These are phyloP conservation scores for Rhorus exstirpatorius DNA, from an alignment of 2,888 invertebrate species.

Conservation along the genomic window DNA sequence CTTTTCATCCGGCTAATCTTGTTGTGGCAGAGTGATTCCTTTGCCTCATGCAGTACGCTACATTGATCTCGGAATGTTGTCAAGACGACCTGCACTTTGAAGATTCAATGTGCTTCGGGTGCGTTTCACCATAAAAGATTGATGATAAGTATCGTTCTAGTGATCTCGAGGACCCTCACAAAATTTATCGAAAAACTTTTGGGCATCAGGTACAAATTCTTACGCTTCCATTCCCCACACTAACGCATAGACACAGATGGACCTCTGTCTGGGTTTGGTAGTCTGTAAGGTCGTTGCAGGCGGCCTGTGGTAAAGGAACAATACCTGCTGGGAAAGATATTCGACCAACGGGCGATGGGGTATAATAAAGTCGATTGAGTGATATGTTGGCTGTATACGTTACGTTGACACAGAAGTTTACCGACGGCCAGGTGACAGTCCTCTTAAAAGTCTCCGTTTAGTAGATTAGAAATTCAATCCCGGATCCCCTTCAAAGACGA, in stretches of 20 bases:
- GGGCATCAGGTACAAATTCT: conserved; percentile 38
- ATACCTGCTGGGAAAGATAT: conserved; percentile 55
- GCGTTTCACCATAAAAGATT: conserved; percentile 39
- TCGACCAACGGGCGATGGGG: conserved; percentile 6
- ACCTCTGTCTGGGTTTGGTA: background rate
- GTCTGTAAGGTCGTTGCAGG: conserved; percentile 32
- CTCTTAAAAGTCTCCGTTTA: background rate
- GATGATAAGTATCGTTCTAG: conserved; percentile 28
- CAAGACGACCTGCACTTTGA: background rate
- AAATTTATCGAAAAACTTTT: conserved; percentile 22
- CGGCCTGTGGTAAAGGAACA: conserved; percentile 50
- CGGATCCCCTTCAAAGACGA: background rate
- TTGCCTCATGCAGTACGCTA: background rate
- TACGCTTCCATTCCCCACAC: conserved; percentile 5
- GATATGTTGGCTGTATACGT: conserved; percentile 36
- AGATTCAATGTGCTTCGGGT: background rate
- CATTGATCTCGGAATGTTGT: conserved; percentile 8
- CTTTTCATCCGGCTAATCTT: background rate
- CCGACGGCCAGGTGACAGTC: conserved; percentile 56
- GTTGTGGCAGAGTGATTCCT: background rate
- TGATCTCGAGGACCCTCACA: background rate
- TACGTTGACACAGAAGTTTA: conserved; percentile 47
- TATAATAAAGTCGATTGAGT: conserved; percentile 58
- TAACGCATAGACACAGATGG: conserved; percentile 2
- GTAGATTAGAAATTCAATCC: conserved; percentile 1